Conservation (phyloP, 2,888 invertebrate genomes). For the Lasius platythorax region DNA sequence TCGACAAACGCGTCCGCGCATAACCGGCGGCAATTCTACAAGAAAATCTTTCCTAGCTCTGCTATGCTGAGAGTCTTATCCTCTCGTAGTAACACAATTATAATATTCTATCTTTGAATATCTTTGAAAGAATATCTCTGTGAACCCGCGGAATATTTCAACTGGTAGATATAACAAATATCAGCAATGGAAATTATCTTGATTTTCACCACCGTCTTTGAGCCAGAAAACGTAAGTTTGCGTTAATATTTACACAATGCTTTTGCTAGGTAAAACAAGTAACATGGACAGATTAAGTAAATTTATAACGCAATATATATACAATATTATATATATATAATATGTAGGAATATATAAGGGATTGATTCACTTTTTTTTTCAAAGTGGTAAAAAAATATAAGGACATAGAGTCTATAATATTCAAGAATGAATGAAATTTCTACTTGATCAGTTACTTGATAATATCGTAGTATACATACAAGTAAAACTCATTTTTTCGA, state of each 20-base stretch:
- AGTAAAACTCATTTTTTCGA: background rate
- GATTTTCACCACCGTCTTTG: constrained; percentile 52
- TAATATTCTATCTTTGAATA: background rate
- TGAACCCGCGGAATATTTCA: background rate
- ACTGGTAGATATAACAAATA: background rate
- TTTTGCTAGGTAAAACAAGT: constrained; percentile 47
- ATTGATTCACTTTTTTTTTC: background rate
- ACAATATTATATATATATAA: background rate
- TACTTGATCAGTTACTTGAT: background rate
- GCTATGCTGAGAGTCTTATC: background rate
- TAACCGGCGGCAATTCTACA: background rate
- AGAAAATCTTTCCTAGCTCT: background rate
- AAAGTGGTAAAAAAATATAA: background rate
- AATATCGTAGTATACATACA: background rate
- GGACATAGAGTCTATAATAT: background rate
- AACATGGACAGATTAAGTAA: constrained; percentile 63
- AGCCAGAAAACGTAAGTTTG: constrained; percentile 9
- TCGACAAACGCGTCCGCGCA: background rate
- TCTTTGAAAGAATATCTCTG: background rate
- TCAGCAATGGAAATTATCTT: background rate
- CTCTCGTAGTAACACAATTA: background rate
- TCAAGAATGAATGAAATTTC: background rate
- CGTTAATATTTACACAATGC: constrained; percentile 52
- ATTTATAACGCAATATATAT: constrained; percentile 49
- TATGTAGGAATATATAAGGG: too few species aligned